Evolutionary conservation across 2,113 vertebrate genomes (phyloP), one percentile per base, ranked within the genome.

Genomic region (Gavia stellata): DNA sequence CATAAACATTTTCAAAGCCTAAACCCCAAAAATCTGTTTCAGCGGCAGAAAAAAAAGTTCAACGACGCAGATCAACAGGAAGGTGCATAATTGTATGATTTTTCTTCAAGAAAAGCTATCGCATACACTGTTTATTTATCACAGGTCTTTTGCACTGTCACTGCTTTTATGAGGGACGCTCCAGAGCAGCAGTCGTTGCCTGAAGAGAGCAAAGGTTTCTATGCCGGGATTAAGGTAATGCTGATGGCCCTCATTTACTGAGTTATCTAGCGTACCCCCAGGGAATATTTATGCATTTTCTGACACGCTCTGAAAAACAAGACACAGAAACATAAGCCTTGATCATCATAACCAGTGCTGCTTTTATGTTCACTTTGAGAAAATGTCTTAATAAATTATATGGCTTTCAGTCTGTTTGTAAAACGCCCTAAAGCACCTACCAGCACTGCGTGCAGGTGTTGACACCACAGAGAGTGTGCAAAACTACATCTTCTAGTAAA

Each of bases 121-220:
- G 44, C 20, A 33, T 10, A 5, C 49, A 53, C 28, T 87, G 40
- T 84, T 96, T 95, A 68, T 94, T 97, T 97, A 50, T 87, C 86
- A 20, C 97, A 98, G 98, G 98, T 98, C 61, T 98, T 98, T 90
- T 99, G 98, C 91, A 98, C 97, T 6, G 98, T 98, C 71, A 98
- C 98, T 0, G 96, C 97, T 28, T 98, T 99, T 94, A 91, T 63
- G 34, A 96, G 73, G 77, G 98, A 97, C 92, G 75, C 89, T 95
- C 92, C 96, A 96, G 96, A 96, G 94, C 95, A 95, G 81, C 97
- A 97, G 91, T 98, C 98, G 6, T 18, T 96, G 44, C 92, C 98
- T 25, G 98, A 96, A 75, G 98, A 99, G 77, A 99, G 98, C 61
- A 91, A 98, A 89, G 97, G 97, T 67, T 99, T 99, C 98, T 99